Conservation (phyloP, 2,888 invertebrate species). For the Callyntrura sp. region DNA sequence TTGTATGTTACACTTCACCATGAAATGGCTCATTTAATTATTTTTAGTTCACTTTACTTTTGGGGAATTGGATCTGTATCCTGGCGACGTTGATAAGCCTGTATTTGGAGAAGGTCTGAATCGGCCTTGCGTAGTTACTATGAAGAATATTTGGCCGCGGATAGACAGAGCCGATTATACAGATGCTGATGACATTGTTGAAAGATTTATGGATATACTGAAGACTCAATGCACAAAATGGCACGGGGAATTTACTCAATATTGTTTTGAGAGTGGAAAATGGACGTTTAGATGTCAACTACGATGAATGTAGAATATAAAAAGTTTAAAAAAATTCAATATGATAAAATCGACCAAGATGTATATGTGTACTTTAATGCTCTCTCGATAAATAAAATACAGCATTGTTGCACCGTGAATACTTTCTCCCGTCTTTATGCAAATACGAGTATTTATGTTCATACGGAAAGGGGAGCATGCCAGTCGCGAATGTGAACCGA, state of each 20-base stretch:
- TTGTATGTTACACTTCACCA: too few relatives aligned
- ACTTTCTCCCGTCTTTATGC: too few relatives aligned
- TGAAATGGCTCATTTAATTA: too few relatives aligned
- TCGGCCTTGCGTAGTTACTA: conserved; percentile 92
- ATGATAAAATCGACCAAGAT: too few relatives aligned
- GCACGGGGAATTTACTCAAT: conserved; percentile 54
- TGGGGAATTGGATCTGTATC: conserved; percentile 97
- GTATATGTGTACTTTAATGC: too few relatives aligned
- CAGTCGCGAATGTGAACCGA: too few relatives aligned
- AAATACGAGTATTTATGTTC: too few relatives aligned
- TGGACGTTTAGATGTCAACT: conserved; percentile 57
- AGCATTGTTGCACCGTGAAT: too few relatives aligned
- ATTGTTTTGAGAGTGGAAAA: conserved; percentile 24
- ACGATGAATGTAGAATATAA: too few relatives aligned
- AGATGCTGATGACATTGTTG: not conserved
- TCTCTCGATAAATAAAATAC: too few relatives aligned
- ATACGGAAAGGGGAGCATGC: too few relatives aligned
- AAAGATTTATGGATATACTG: conserved; percentile 24
- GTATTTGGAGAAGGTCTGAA: conserved; percentile 94
- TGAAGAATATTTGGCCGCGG: conserved; percentile 90
- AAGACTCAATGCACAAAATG: not conserved
- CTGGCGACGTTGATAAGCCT: conserved; percentile 93
- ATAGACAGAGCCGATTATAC: conserved; percentile 85
- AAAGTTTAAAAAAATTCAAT: too few relatives aligned
- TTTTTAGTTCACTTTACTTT: conserved; percentile 93